Conservation (phyloP, 2,797 vertebrate species). For the Coccyzus lansbergi region DNA sequence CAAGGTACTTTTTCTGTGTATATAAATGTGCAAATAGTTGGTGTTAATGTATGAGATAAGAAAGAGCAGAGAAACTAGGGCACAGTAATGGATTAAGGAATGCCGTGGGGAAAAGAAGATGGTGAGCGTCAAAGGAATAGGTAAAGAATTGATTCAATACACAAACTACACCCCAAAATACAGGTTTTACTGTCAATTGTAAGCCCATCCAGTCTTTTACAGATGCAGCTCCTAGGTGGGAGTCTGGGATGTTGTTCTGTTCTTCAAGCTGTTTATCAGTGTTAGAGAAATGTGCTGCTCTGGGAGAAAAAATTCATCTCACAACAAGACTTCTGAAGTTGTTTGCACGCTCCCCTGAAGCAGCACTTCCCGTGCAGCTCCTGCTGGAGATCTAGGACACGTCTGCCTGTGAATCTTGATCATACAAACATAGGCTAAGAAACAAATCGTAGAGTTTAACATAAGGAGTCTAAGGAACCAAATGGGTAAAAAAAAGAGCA, state of each 20-base stretch:
- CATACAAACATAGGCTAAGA: not conserved
- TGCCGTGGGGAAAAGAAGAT: not conserved
- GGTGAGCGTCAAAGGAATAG: not conserved
- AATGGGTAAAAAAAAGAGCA: not conserved
- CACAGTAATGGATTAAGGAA: not conserved
- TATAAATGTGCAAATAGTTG: not conserved
- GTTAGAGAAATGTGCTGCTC: not conserved
- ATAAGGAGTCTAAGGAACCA: not conserved
- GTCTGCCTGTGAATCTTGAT: not conserved
- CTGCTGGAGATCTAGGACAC: not conserved
- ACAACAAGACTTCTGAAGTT: not conserved
- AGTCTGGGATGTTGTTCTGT: not conserved
- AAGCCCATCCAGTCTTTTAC: not conserved
- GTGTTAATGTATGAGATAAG: not conserved
- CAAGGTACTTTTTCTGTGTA: not conserved
- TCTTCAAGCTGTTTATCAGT: not conserved
- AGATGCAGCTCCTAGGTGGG: not conserved
- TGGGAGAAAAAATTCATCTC: not conserved
- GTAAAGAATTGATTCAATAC: not conserved
- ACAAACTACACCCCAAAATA: not conserved
- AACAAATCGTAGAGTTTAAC: not conserved
- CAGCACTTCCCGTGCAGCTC: not conserved
- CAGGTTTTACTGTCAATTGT: not conserved
- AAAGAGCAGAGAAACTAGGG: not conserved
- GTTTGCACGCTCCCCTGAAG: not conserved